These are phyloP conservation scores for Odontocolon sp. DNA, from an alignment of 2,888 invertebrate genomes.

Conservation along the genomic window DNA sequence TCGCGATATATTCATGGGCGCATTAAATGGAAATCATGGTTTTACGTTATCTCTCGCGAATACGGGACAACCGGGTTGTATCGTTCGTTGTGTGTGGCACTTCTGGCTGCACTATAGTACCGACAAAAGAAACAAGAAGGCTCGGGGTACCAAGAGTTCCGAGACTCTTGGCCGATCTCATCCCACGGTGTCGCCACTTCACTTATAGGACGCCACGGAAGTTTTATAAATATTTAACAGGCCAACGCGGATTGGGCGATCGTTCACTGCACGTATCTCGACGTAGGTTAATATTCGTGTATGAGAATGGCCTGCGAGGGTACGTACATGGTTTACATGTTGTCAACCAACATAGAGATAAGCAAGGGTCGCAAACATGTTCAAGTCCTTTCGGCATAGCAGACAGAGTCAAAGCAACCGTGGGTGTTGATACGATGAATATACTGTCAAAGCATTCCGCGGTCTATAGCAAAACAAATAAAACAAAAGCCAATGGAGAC, in stretches of 20 bases:
- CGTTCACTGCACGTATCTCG: constrained; percentile 24
- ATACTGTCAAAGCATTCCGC: constrained; percentile 9
- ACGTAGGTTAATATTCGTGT: constrained; percentile 32
- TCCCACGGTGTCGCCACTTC: constrained; percentile 58
- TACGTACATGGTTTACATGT: neutral
- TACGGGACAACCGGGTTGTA: constrained; percentile 26
- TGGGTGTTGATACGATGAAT: neutral
- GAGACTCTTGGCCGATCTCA: constrained; percentile 60
- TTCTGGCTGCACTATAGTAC: neutral
- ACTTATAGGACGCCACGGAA: constrained; percentile 67
- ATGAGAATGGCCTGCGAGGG: neutral
- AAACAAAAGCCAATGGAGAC: too few species aligned
- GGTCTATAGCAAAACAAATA: too few species aligned
- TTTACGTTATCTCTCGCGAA: constrained; percentile 60
- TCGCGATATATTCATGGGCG: constrained; percentile 67
- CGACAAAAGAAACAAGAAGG: constrained; percentile 26
- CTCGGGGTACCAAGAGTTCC: constrained; percentile 29
- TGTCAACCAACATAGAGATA: neutral
- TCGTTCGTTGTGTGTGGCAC: constrained; percentile 29
- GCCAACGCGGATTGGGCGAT: constrained; percentile 12
- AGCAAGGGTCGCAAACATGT: neutral
- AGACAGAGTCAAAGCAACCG: neutral
- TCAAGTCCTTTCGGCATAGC: neutral
- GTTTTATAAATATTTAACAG: constrained; percentile 75
- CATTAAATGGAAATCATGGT: constrained; percentile 74